These are phyloP conservation scores for Heliconius nattereri DNA, from an alignment of 1,140 invertebrate species.

Conservation along the genomic window DNA sequence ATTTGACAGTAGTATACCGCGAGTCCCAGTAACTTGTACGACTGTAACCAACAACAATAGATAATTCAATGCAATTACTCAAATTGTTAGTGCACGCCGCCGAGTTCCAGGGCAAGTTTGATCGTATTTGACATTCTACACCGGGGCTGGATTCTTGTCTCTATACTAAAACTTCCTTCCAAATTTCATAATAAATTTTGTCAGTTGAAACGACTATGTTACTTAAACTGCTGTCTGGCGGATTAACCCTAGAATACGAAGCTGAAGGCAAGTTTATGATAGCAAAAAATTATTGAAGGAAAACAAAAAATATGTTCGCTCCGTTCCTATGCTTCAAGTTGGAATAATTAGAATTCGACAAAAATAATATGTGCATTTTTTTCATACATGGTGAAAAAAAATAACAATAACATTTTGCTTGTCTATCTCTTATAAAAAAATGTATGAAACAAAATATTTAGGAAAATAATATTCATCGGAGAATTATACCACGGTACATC, in stretches of 20 bases:
- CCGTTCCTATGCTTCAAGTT: too few relatives aligned
- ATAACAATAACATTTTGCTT: too few relatives aligned
- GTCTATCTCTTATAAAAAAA: too few relatives aligned
- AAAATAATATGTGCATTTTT: too few relatives aligned
- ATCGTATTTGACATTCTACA: slow-evolving; percentile 47
- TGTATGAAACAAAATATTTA: too few relatives aligned
- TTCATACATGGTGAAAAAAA: too few relatives aligned
- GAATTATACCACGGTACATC: not conserved
- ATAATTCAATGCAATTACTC: slow-evolving; percentile 46
- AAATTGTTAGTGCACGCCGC: slow-evolving; percentile 41
- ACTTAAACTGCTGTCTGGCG: slow-evolving; percentile 22
- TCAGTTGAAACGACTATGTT: slow-evolving; percentile 30
- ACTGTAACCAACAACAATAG: slow-evolving; percentile 33
- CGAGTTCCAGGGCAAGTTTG: slow-evolving; percentile 37
- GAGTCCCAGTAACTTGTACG: not conserved
- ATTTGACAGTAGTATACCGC: not conserved
- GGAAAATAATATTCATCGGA: not conserved
- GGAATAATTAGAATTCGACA: not conserved
- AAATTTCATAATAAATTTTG: slow-evolving; percentile 35
- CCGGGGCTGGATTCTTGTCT: slow-evolving; percentile 36
- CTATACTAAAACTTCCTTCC: slow-evolving; percentile 36
- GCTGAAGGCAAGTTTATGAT: too few relatives aligned
- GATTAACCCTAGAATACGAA: not conserved
- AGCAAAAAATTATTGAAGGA: too few relatives aligned
- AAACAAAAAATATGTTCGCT: too few relatives aligned